phyloP scores from a whole-genome alignment of 1,140 invertebrate species.

The Lordiphosa mommai region DNA sequence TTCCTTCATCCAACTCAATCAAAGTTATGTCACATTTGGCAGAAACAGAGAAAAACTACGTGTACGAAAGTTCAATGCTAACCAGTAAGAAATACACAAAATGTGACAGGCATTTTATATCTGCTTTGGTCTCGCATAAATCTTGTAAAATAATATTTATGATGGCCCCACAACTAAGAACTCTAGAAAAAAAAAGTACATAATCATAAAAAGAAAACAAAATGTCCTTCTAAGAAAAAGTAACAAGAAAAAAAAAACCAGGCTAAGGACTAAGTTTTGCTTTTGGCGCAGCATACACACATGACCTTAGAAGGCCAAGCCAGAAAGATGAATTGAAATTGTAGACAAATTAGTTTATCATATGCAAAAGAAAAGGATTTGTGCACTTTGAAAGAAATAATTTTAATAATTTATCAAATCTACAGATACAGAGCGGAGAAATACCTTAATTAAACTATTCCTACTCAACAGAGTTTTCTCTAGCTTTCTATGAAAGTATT shows the following conservation, averaged over 20 bases:
- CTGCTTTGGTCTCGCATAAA: conserved; percentile 32
- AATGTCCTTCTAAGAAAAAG: conserved; percentile 44
- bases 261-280: conserved; percentile 23
- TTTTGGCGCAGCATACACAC: not conserved
- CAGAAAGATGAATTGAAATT: conserved; percentile 4
- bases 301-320: conserved; percentile 1
- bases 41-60: conserved; percentile 11
- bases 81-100: conserved; percentile 5
- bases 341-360: conserved; percentile 2
- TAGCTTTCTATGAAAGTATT: too few relatives aligned
- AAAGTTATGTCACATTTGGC: conserved; percentile 60
- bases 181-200: conserved; percentile 31
- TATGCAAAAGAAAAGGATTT: too few relatives aligned
- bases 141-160: conserved; percentile 66
- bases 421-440: too few relatives aligned
- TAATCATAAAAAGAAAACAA: conserved; percentile 48
- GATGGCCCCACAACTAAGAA: conserved; percentile 39
- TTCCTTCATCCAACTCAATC: conserved; percentile 41
- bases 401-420: not conserved
- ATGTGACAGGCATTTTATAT: conserved; percentile 7
- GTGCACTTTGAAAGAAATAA: not conserved
- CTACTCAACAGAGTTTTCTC: too few relatives aligned
- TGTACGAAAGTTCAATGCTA: conserved; percentile 13
- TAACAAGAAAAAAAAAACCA: not conserved
- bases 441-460: too few relatives aligned